Conservation (phyloP, 1,140 invertebrate species). For the Lepidotrigona ventralis region DNA sequence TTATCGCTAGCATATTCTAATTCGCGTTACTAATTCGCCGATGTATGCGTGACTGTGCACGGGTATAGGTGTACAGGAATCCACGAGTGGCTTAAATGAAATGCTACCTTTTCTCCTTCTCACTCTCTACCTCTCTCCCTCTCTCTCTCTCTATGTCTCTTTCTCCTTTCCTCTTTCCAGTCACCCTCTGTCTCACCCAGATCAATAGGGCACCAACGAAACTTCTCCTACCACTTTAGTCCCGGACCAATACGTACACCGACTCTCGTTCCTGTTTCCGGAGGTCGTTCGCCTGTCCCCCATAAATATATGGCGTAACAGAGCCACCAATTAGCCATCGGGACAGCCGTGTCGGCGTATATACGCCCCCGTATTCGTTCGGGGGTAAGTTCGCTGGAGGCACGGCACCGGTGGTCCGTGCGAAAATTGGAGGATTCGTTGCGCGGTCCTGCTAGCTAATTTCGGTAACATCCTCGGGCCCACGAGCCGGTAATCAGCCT, state of each 20-base stretch:
- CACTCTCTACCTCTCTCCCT: not conserved
- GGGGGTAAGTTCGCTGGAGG: conserved; percentile 46
- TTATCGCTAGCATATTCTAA: conserved; percentile 56
- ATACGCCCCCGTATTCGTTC: conserved; percentile 4
- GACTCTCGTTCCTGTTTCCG: conserved; percentile 56
- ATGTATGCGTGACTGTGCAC: not conserved
- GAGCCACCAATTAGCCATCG: conserved; percentile 67
- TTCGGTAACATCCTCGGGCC: conserved; percentile 1
- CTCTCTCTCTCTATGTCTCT: conserved; percentile 21
- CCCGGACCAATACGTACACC: conserved; percentile 44
- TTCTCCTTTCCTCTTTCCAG: not conserved
- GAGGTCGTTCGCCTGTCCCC: conserved; percentile 55
- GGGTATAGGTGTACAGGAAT: conserved; percentile 39
- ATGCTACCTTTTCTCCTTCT: conserved; percentile 36
- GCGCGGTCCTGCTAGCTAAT: not conserved
- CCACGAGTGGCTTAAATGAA: conserved; percentile 59
- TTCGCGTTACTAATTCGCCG: conserved; percentile 54
- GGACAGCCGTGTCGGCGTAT: conserved; percentile 57
- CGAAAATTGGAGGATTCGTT: conserved; percentile 52
- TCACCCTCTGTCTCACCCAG: conserved; percentile 32
- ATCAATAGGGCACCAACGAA: conserved; percentile 64
- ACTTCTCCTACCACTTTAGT: conserved; percentile 60
- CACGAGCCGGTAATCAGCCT: conserved; percentile 20
- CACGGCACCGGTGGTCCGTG: not conserved
- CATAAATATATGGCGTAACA: conserved; percentile 64